Base-by-base conservation (phyloP, 2,888 invertebrate species). In the Cerastoderma edule region DNA sequence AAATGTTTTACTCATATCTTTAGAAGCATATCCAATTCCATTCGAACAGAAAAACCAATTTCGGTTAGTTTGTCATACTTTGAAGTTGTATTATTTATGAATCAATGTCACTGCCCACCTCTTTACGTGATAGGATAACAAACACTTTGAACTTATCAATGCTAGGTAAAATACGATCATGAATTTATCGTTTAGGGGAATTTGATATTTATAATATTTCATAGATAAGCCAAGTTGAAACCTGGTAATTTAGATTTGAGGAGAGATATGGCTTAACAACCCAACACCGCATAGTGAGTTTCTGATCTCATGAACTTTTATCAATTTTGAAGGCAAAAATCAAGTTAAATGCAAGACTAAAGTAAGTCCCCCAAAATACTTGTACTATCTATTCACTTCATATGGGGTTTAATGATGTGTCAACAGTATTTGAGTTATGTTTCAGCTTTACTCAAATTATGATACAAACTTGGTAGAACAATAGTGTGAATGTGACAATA, bases 121-220 rank as follows among this genome's bases (percentile, higher is more conserved):
- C 24, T 24, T 2, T 53, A 27, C 53, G 4, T n/a, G 6, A 5
- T n/a, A 48, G n/a, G n/a, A 48, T 10, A 10, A 53, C 53, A 53
- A 53, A 53, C 53, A 53, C 53, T 53, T 53, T 53, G 53, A 53
- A 53, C 53, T 27, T 27, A 53, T 53, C 27, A 27, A 53, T 22
- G 27, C 27, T 27, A 53, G 53, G 53, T 27, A 53, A 53, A 53
- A 53, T 53, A 53, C 27, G 3, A 27, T 53, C 53, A 53, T 53
- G 53, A 53, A 53, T 53, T 53, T 24, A 27, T 53, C 53, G 27
- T 53, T 53, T 53, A 22, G n/a, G 53, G 53, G 53, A 53, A 53
- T 53, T 53, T 53, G 27, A 53, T 53, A 53, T 53, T 53, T 27
- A 53, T 53, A n/a, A 53, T 53, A 53, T 53, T 53, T 53, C 53